Evolutionary conservation across 2,888 invertebrate species (phyloP).

Genomic region (Seira musarum): DNA sequence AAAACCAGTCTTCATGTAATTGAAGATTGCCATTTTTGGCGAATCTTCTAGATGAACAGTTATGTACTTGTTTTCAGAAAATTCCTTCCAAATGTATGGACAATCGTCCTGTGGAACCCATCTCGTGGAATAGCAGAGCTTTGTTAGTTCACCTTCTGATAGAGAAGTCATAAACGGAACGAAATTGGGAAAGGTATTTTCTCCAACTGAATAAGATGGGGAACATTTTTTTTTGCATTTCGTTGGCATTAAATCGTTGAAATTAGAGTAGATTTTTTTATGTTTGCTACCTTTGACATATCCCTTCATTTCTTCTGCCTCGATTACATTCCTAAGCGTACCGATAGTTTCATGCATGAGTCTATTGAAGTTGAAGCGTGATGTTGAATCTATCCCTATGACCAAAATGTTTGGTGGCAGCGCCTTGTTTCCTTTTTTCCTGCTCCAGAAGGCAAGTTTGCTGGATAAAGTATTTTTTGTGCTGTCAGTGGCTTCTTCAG

Average conservation of each 20-base stretch:
- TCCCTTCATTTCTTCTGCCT: conserved; percentile 48
- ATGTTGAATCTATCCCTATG: conserved; percentile 89
- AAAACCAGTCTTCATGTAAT: conserved; percentile 83
- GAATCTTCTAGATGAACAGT: conserved; percentile 78
- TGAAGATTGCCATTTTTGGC: conserved; percentile 81
- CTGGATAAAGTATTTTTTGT: background rate
- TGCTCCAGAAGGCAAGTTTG: conserved; percentile 26
- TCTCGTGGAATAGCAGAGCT: conserved; percentile 66
- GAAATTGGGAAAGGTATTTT: conserved; percentile 92
- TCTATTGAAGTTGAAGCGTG: conserved; percentile 83
- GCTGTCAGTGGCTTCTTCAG: background rate
- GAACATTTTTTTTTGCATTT: background rate
- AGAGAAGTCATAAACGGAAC: conserved; percentile 86
- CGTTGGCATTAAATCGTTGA: background rate
- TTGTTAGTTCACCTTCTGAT: conserved; percentile 70
- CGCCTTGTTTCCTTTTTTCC: background rate
- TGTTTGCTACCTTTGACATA: conserved; percentile 33
- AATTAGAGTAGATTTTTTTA: background rate
- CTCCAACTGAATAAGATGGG: conserved; percentile 74
- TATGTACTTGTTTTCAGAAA: conserved; percentile 74
- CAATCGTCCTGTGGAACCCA: conserved; percentile 78
- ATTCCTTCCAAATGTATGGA: conserved; percentile 84
- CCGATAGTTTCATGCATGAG: conserved; percentile 84
- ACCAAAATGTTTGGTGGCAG: conserved; percentile 40
- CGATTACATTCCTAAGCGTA: conserved; percentile 78